Evolutionary conservation across 1,140 invertebrate species (phyloP), one percentile per base, ranked within the genome.

Genomic region (Hirudo medicinalis): DNA sequence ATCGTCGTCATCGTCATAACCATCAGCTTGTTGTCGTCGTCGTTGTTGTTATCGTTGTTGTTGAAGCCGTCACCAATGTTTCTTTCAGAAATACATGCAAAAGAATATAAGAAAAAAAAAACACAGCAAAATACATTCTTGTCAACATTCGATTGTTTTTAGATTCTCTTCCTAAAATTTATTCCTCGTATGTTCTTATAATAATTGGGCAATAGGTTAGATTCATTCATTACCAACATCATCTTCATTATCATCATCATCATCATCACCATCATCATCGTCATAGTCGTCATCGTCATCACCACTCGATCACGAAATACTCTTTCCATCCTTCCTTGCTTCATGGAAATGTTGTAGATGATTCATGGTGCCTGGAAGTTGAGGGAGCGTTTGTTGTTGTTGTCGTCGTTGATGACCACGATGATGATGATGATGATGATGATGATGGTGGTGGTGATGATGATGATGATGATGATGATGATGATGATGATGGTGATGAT

Each of bases 401-500:
- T 49, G 4, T 49, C 15, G 43, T 49, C 11, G 40, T 40, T 40
- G 40, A 6, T 40, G 4, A 6, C 40, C 4, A 40, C 11, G 40
- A 40, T 6, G 40, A 40, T 40, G 40, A 40, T 6, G 40, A 40
- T 11, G 40, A 40, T 11, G 40, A 40, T 54, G 67, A 32, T 72
- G 53, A 20, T 69, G 67, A 22, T 69, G 67, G 5, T 69, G 49
- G 13, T 53, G 53, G 2, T 70, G 40, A 32, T 69, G 53, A 4
- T 25, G 27, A 17, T 67, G 29, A 40, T 67, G n/a, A n/a, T n/a
- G n/a, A n/a, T n/a, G n/a, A n/a, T n/a, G n/a, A n/a, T n/a, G n/a
- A n/a, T n/a, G n/a, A n/a, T n/a, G n/a, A 63, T 43, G 67, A 63
- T 29, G 29, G 60, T 20, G 22, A 72, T 22, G 32, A 43, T 22